phyloP scores from a whole-genome alignment of 2,113 vertebrate species.

The Regulus satrapa region DNA sequence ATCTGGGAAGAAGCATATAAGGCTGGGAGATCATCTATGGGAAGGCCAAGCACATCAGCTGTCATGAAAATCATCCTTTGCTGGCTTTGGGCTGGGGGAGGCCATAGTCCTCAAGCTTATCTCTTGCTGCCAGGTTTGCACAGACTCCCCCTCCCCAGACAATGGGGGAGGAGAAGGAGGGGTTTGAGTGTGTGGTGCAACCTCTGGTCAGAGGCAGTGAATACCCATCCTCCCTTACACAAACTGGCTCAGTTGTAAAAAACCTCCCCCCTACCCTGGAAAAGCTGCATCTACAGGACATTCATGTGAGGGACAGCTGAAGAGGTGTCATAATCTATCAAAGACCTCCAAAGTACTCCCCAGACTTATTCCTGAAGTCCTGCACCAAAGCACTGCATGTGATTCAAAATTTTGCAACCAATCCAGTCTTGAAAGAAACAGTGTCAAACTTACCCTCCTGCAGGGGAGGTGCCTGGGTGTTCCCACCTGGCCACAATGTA shows the following conservation, averaged over 20 bases:
- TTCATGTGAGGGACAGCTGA: not conserved
- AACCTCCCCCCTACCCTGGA: too few species aligned
- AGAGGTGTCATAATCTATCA: not conserved
- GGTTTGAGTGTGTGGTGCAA: not conserved
- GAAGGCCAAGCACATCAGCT: not conserved
- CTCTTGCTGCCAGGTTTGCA: not conserved
- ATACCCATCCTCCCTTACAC: not conserved
- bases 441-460: not conserved
- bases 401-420: not conserved
- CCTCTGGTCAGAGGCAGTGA: not conserved
- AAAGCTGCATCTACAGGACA: too few species aligned
- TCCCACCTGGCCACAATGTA: not conserved
- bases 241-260: too few species aligned
- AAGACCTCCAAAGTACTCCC: not conserved
- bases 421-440: not conserved
- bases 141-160: not conserved
- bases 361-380: not conserved
- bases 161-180: not conserved
- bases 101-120: not conserved
- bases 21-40: not conserved
- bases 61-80: not conserved
- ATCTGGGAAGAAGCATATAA: not conserved
- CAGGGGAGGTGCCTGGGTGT: not conserved
- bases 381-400: not conserved
- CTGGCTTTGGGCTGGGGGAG: not conserved